Evolutionary conservation across 1,140 invertebrate species (phyloP).

Genomic region (Calephelis nemesis): DNA sequence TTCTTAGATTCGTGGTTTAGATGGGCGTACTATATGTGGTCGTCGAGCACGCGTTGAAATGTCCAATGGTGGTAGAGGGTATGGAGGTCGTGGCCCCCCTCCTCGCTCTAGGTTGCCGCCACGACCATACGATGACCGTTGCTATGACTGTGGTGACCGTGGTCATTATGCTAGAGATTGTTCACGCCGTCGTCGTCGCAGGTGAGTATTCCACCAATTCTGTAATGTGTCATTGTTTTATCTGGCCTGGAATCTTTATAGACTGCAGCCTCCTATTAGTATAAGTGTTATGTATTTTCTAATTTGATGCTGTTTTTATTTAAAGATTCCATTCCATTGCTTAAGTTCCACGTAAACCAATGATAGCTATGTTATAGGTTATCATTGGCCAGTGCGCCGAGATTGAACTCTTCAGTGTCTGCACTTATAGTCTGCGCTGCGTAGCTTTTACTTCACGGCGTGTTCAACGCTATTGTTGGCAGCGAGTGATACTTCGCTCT

Average conservation of each 20-base stretch:
- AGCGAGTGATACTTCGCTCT: constrained; percentile 69
- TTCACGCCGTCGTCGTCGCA: constrained; percentile 82
- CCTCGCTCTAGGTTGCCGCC: constrained; percentile 84
- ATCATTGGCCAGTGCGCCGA: constrained; percentile 78
- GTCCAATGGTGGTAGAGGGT: constrained; percentile 90
- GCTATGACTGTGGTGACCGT: constrained; percentile 94
- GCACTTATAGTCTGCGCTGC: constrained; percentile 78
- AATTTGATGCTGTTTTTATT: constrained; percentile 6
- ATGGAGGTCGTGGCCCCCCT: constrained; percentile 80
- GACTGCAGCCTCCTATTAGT: constrained; percentile 18
- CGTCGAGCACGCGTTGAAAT: constrained; percentile 94
- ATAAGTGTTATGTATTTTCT: neutral
- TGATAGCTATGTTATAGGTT: constrained; percentile 80
- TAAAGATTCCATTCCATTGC: constrained; percentile 63
- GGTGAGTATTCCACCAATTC: constrained; percentile 46
- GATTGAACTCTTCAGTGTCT: constrained; percentile 75
- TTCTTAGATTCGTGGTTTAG: constrained; percentile 78
- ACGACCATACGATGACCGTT: constrained; percentile 87
- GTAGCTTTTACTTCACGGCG: constrained; percentile 74
- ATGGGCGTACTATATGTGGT: constrained; percentile 91
- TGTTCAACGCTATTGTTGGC: constrained; percentile 68
- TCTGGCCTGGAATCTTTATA: constrained; percentile 55
- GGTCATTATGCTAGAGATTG: constrained; percentile 96
- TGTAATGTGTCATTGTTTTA: constrained; percentile 33
- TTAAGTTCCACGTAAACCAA: constrained; percentile 71